Conservation (phyloP, 2,888 invertebrate species). For the Nomada ruficornis region DNA sequence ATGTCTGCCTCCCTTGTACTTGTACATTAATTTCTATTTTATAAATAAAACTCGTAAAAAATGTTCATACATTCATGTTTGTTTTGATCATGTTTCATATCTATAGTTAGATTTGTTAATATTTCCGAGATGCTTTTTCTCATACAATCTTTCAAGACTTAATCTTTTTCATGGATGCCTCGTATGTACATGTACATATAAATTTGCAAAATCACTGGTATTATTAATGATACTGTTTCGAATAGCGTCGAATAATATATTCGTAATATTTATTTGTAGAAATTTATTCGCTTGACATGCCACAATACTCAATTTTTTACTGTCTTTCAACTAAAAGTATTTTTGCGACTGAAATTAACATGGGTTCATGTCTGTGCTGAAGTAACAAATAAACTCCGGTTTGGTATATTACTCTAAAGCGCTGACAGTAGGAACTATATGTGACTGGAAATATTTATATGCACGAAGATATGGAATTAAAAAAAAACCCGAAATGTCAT, state of each 20-base stretch:
- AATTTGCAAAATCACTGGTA: conserved; percentile 40
- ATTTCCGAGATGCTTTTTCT: not conserved
- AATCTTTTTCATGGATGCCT: conserved; percentile 4
- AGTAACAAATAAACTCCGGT: not conserved
- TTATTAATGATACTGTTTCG: conserved; percentile 43
- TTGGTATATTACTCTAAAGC: not conserved
- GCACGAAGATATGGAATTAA: not conserved
- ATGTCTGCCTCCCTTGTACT: conserved; percentile 70
- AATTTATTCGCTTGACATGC: conserved; percentile 24
- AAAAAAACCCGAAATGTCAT: not conserved
- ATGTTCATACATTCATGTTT: conserved; percentile 25
- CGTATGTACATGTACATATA: conserved; percentile 22
- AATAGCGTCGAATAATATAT: conserved; percentile 49
- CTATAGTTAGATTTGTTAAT: not conserved
- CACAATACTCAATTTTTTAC: not conserved
- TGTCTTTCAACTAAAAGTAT: conserved; percentile 12
- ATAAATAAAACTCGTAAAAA: conserved; percentile 76
- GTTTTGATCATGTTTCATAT: not conserved
- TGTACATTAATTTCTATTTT: conserved; percentile 80
- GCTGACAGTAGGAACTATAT: not conserved
- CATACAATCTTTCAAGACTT: not conserved
- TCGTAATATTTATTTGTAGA: conserved; percentile 40
- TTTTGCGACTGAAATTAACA: conserved; percentile 16
- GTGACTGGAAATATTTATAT: not conserved
- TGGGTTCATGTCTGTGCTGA: conserved; percentile 14